Base-by-base conservation (phyloP, 2,797 vertebrate species). In the Apogon hyalosoma region DNA sequence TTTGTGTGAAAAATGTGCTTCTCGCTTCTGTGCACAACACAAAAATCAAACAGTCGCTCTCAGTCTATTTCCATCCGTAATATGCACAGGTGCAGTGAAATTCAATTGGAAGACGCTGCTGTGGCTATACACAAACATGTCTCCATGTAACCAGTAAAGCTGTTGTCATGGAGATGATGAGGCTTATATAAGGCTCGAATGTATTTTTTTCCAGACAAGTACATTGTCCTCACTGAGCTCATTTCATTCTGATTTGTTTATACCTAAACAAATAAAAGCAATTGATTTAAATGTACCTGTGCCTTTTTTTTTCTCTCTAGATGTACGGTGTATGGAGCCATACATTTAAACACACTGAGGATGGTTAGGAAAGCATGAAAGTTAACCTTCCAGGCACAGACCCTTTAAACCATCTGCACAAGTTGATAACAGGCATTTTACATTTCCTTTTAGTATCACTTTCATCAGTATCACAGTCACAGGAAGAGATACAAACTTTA, bases 151-250 rank as follows among this genome's bases (percentile, higher is more conserved):
- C 95, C 95, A 95, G 93, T 95, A 95, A 95, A 95, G 94, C 94
- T 90, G 96, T 98, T 95, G 95, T 94, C 96, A 97, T 97, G 96
- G 97, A 94, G 95, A 98, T 92, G 91, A 91, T 87, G 33, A 80
- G 88, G 89, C 91, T 92, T 81, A 95, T 95, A 95, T 95, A 94
- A 95, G 33, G 95, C 93, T 93, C 90, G 92, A 94, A 95, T 93
- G 88, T 92, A 91, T 94, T 94, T 94, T 95, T 90, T 91, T 92
- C 93, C 83, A 84, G 85, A 81, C 56, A 67, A 83, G 52, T 61
- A 53, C 46, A 80, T 88, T 90, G 87, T 92, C 83, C 85, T 91
- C 75, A 70, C 87, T 85, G 74, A 75, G 79, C 69, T 92, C 83
- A 83, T 91, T 92, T 91, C 52, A 90, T 92, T 91, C 81, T 68